These are phyloP conservation scores for Butastur rufipennis DNA, from an alignment of 2,113 vertebrate genomes.

Conservation along the genomic window DNA sequence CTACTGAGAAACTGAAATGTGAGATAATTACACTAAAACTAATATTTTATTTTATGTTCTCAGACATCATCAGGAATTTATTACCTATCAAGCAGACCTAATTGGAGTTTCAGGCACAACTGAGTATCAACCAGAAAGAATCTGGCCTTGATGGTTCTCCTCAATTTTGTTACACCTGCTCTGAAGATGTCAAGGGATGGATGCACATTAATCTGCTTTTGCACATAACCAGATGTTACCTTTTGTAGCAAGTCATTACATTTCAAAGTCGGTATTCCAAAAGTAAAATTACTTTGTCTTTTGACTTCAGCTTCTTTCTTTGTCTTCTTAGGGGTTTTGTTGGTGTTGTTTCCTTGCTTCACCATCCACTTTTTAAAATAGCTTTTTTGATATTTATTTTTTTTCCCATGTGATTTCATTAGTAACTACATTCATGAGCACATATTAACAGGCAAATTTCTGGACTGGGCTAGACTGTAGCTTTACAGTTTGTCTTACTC, in stretches of 20 bases:
- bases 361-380: not conserved
- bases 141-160: not conserved
- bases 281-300: not conserved
- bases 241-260: not conserved
- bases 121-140: not conserved
- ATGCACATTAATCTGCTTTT: constrained; percentile 18
- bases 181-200: constrained; percentile 4
- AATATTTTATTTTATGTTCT: not conserved
- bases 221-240: not conserved
- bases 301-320: not conserved
- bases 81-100: not conserved
- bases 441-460: not conserved
- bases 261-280: not conserved
- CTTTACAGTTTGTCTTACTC: not conserved
- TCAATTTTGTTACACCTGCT: constrained; percentile 10
- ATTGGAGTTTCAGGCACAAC: not conserved
- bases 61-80: not conserved
- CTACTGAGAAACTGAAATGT: not conserved
- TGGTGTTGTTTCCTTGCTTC: not conserved
- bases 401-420: not conserved
- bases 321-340: not conserved
- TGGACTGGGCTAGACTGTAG: not conserved
- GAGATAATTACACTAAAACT: not conserved
- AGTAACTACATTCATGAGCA: not conserved
- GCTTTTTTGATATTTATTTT: not conserved